These are phyloP conservation scores for Melinopterus prodromus DNA, from an alignment of 2,888 invertebrate species.

Conservation along the genomic window DNA sequence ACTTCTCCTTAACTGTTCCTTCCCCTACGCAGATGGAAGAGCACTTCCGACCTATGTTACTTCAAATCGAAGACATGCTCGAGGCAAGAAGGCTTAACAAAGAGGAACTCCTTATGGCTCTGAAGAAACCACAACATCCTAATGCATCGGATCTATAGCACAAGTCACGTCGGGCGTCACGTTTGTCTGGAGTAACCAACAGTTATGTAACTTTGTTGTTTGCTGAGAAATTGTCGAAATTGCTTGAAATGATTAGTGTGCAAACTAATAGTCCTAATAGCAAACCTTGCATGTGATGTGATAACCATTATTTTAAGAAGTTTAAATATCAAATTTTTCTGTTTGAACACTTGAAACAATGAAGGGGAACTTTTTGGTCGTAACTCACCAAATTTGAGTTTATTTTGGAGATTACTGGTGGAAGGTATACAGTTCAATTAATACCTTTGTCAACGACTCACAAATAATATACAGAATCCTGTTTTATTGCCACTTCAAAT, in stretches of 20 bases:
- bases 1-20: constrained; percentile 21
- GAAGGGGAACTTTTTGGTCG: no score
- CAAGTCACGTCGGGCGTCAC: background rate
- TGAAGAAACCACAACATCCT: background rate
- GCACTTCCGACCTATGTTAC: constrained; percentile 16
- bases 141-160: background rate
- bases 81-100: constrained; percentile 7
- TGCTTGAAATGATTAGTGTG: background rate
- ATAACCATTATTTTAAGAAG: background rate
- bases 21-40: constrained; percentile 15
- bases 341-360: no score
- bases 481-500: no score
- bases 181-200: background rate
- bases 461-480: no score
- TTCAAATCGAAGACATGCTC: constrained; percentile 17
- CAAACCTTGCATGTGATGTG: background rate
- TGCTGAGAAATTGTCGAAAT: background rate
- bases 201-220: background rate
- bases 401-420: no score
- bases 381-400: no score
- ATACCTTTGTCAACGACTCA: no score
- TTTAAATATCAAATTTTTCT: no score
- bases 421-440: no score
- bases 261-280: background rate
- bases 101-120: background rate